These are phyloP conservation scores for Tuta absoluta DNA, from an alignment of 2,888 invertebrate genomes.

Conservation along the genomic window DNA sequence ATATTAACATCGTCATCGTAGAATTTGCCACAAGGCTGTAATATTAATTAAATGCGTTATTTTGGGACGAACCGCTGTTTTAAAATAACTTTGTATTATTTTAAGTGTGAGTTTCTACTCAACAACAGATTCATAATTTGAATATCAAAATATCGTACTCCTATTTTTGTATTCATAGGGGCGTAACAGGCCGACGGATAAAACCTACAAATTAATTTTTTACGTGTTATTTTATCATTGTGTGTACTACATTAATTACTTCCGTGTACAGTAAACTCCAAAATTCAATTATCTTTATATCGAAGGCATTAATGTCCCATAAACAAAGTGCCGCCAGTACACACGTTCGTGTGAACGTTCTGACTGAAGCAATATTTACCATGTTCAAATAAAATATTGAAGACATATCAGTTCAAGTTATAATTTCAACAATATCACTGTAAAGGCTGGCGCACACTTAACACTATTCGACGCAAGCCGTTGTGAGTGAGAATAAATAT, in stretches of 20 bases:
- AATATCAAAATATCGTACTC: background rate
- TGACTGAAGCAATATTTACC: no score
- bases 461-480: no score
- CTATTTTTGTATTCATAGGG: background rate
- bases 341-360: background rate
- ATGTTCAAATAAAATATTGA: no score
- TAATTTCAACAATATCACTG: no score
- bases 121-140: background rate
- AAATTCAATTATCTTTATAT: slow-evolving; percentile 8
- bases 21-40: background rate
- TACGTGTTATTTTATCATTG: background rate
- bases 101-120: background rate
- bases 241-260: background rate
- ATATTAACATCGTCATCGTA: slow-evolving; percentile 8
- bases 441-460: no score
- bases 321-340: background rate
- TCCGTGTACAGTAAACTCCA: background rate
- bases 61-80: background rate
- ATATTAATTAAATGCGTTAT: background rate
- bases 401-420: no score
- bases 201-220: background rate
- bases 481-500: no score
- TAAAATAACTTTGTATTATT: background rate
- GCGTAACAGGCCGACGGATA: background rate
- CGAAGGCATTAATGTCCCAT: background rate